Evolutionary conservation across 2,888 invertebrate genomes (phyloP).

Genomic region (Cylindroiulus punctatus): DNA sequence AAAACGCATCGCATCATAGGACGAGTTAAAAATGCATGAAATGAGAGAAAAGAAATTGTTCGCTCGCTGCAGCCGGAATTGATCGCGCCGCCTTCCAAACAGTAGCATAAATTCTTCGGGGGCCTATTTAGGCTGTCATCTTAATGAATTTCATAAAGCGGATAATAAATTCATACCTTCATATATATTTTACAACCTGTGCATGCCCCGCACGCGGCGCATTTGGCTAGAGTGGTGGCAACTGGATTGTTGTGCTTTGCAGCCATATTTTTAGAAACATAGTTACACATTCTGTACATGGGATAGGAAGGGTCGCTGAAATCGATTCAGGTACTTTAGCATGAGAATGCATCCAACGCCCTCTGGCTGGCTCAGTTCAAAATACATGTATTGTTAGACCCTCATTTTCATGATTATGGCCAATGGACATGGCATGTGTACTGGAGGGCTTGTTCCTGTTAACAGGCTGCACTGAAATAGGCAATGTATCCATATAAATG

Average conservation of each 20-base stretch:
- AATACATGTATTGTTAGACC: too few species aligned
- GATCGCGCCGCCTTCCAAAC: not conserved
- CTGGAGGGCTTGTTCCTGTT: too few species aligned
- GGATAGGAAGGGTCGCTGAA: not conserved
- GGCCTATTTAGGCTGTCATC: conserved; percentile 2
- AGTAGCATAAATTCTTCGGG: not conserved
- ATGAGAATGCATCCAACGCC: too few species aligned
- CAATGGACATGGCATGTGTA: too few species aligned
- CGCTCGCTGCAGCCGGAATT: not conserved
- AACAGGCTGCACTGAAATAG: too few species aligned
- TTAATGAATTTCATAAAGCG: conserved; percentile 18
- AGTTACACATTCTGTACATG: not conserved
- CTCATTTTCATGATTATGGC: too few species aligned
- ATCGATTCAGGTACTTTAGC: not conserved
- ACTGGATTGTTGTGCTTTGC: not conserved
- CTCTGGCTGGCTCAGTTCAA: too few species aligned
- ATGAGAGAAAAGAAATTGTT: not conserved
- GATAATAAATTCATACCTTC: conserved; percentile 18
- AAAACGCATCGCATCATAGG: not conserved
- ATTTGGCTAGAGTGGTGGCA: not conserved
- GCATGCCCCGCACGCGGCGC: not conserved
- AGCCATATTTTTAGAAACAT: not conserved
- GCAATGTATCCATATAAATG: too few species aligned
- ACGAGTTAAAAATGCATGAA: conserved; percentile 18
- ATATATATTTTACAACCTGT: not conserved